Conservation (phyloP, 1,140 invertebrate species). For the Spodoptera litura region DNA sequence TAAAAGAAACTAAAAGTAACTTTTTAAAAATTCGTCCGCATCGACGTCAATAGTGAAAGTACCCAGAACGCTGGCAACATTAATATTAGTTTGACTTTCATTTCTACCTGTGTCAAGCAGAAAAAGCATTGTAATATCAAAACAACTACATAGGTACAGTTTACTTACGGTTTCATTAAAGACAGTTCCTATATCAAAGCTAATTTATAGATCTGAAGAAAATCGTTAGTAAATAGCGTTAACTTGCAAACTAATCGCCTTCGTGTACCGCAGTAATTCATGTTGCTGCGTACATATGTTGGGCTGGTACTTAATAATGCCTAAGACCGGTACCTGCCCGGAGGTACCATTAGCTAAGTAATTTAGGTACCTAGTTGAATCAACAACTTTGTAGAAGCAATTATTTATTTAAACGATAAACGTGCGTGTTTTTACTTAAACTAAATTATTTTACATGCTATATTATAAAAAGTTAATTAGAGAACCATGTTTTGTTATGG, state of each 20-base stretch:
- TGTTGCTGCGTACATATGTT: background rate
- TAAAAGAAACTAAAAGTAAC: too few relatives aligned
- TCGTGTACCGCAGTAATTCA: slow-evolving; percentile 17
- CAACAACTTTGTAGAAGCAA: background rate
- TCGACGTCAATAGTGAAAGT: too few relatives aligned
- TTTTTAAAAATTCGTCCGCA: too few relatives aligned
- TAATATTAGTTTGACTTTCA: too few relatives aligned
- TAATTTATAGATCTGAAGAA: background rate
- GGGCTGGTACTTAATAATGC: slow-evolving; percentile 19
- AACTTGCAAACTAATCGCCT: slow-evolving; percentile 22
- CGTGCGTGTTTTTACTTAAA: background rate
- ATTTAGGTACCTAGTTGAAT: slow-evolving; percentile 36
- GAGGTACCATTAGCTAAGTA: slow-evolving; percentile 21
- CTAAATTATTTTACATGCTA: too few relatives aligned
- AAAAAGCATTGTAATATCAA: too few relatives aligned
- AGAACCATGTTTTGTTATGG: too few relatives aligned
- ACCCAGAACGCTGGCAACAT: too few relatives aligned
- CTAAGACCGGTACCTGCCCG: slow-evolving; percentile 8
- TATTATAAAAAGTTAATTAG: too few relatives aligned
- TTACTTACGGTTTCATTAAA: background rate
- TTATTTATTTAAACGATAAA: slow-evolving; percentile 17
- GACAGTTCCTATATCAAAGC: background rate
- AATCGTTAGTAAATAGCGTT: slow-evolving; percentile 9
- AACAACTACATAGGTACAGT: too few relatives aligned
- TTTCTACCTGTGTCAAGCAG: too few relatives aligned